Conservation (phyloP, 2,888 invertebrate genomes). For the Eugnorisma glareosa region DNA sequence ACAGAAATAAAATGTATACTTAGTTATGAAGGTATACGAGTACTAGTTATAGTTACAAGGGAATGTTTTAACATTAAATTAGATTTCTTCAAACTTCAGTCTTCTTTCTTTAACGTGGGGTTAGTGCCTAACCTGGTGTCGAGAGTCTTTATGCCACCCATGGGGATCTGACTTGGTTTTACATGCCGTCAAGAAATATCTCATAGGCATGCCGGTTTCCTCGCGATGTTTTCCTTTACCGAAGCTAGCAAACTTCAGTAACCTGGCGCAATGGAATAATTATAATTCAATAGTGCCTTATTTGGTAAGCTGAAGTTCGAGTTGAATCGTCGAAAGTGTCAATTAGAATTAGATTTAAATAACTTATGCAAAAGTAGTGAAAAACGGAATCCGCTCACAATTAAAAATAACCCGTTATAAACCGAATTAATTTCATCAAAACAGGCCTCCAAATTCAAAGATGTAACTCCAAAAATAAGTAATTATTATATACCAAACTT, state of each 20-base stretch:
- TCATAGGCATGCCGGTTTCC: no score
- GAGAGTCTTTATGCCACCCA: no score
- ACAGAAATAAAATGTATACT: neutral
- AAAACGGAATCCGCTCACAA: neutral
- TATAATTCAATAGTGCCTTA: neutral
- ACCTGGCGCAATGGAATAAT: neutral
- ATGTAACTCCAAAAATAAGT: slow-evolving; percentile 55
- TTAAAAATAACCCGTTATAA: slow-evolving; percentile 8
- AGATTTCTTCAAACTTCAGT: neutral
- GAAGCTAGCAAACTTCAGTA: neutral
- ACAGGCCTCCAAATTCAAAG: slow-evolving; percentile 58
- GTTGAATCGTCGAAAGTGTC: neutral
- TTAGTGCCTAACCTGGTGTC: no score
- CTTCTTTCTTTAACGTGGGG: no score
- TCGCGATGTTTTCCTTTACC: no score
- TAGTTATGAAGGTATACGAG: neutral
- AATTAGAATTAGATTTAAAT: neutral
- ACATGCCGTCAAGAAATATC: no score
- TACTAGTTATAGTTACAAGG: no score
- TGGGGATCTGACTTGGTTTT: no score
- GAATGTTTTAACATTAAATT: neutral
- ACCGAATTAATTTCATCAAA: slow-evolving; percentile 48
- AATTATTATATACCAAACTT: slow-evolving; percentile 44
- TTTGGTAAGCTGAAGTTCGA: neutral
- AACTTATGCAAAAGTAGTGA: neutral